Evolutionary conservation across 2,113 vertebrate genomes (phyloP).

Genomic region (Syrmaticus mikado): DNA sequence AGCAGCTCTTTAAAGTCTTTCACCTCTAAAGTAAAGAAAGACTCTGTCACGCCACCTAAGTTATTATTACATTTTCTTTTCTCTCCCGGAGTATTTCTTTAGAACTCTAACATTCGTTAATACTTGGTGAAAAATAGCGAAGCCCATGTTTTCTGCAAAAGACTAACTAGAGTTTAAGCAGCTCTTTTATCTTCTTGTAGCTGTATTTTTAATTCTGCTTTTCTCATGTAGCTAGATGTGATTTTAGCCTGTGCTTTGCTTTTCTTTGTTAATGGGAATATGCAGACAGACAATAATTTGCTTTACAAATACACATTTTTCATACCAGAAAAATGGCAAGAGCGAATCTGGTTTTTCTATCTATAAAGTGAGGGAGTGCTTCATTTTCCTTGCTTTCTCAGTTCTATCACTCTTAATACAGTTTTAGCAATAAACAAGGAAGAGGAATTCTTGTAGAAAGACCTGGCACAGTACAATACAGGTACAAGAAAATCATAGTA

Average conservation of each 20-base stretch:
- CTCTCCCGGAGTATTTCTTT: neutral
- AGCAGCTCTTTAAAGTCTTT: neutral
- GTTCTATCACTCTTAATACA: neutral
- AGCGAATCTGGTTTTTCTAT: neutral
- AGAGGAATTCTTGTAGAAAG: neutral
- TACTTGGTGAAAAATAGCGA: neutral
- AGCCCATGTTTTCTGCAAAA: constrained; percentile 15
- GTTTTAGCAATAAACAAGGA: neutral
- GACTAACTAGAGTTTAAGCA: neutral
- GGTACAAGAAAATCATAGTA: neutral
- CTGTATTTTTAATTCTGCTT: neutral
- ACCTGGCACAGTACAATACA: neutral
- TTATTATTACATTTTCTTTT: neutral
- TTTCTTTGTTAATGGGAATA: neutral
- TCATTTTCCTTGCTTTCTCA: neutral
- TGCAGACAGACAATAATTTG: accelerated
- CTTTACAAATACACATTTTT: neutral
- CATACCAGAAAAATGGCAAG: neutral
- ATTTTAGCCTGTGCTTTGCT: neutral
- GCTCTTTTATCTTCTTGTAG: neutral
- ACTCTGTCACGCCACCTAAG: neutral
- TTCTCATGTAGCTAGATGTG: neutral
- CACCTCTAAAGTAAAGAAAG: neutral
- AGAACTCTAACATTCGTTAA: neutral
- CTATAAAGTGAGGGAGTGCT: neutral